These are phyloP conservation scores for Alouatta palliata DNA, from an alignment of 2,113 vertebrate species.

Conservation along the genomic window DNA sequence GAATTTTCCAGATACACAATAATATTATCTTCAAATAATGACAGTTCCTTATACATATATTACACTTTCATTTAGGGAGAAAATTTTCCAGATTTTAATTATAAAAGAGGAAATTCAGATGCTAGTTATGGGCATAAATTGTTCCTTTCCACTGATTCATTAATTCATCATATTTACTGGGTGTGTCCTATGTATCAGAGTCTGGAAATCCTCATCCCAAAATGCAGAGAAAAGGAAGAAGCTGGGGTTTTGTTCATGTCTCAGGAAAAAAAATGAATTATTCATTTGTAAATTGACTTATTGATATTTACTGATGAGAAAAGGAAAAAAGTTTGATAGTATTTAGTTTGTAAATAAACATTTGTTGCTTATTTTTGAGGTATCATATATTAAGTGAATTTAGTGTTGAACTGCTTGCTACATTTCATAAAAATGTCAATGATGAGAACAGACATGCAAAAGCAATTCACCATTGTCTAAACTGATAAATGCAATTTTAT, in stretches of 20 bases:
- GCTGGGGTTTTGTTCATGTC: not conserved
- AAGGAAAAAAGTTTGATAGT: not conserved
- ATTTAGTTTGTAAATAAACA: not conserved
- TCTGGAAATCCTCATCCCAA: not conserved
- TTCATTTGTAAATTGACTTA: not conserved
- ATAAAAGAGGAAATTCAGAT: not conserved
- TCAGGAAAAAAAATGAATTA: not conserved
- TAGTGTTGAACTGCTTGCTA: not conserved
- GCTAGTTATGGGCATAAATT: not conserved
- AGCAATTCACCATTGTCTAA: not conserved
- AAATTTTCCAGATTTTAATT: not conserved
- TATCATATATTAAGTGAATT: not conserved
- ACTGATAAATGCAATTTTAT: not conserved
- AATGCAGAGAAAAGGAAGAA: not conserved
- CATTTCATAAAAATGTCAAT: not conserved
- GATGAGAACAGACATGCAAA: not conserved
- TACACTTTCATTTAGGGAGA: not conserved
- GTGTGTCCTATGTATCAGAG: not conserved
- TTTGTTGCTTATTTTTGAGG: not conserved
- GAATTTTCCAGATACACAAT: not conserved
- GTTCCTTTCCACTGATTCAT: not conserved
- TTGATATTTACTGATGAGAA: not conserved
- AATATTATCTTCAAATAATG: not conserved
- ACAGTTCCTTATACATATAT: not conserved
- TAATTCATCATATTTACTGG: not conserved